Evolutionary conservation across 2,113 vertebrate species (phyloP).

Genomic region (Cyanoliseus patagonus): DNA sequence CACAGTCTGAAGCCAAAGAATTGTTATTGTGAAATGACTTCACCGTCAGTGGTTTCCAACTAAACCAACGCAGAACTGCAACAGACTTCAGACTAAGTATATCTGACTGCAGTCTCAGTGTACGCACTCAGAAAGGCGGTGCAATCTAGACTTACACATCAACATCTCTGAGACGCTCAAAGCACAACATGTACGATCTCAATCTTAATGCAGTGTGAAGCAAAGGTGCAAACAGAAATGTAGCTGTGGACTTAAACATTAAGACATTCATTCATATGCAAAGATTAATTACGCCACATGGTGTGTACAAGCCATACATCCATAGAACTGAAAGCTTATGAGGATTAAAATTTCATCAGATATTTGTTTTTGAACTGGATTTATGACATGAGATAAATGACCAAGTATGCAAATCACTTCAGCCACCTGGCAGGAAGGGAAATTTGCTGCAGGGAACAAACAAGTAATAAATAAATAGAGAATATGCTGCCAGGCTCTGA

Average conservation of each 20-base stretch:
- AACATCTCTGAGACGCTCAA: background rate
- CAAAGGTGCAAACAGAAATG: background rate
- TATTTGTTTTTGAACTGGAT: background rate
- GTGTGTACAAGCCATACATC: background rate
- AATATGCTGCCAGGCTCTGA: background rate
- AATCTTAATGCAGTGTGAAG: background rate
- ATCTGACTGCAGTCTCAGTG: background rate
- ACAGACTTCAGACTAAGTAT: background rate
- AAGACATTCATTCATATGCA: background rate
- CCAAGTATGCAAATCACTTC: conserved; percentile 13
- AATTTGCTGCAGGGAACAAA: conserved; percentile 21
- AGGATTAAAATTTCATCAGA: background rate
- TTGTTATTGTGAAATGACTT: background rate
- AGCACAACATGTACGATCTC: background rate
- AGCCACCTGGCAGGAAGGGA: background rate
- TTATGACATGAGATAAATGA: background rate
- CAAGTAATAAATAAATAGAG: conserved; percentile 9
- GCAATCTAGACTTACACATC: background rate
- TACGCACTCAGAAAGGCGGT: background rate
- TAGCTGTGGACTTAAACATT: background rate
- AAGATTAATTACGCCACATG: background rate
- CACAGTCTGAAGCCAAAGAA: background rate
- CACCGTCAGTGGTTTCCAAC: background rate
- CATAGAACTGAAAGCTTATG: background rate
- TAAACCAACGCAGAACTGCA: background rate